Conservation (phyloP, 2,797 vertebrate species). For the Caiman crocodilus region DNA sequence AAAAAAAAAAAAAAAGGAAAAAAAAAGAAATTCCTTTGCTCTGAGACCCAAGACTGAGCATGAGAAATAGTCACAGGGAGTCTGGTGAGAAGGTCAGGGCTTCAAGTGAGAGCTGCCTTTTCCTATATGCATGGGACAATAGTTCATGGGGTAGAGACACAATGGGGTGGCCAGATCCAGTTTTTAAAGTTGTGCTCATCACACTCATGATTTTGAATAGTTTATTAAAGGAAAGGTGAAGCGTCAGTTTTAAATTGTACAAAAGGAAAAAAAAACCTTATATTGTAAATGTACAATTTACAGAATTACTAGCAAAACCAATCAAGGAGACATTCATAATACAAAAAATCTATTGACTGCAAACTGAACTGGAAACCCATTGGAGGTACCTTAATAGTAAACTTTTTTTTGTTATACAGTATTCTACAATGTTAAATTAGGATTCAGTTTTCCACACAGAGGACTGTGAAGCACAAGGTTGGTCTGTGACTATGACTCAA, state of each 20-base stretch:
- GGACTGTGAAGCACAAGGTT: constrained; percentile 81
- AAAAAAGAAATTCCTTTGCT: background rate
- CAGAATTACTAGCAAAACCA: constrained; percentile 93
- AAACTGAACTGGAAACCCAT: constrained; percentile 86
- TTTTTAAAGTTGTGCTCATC: constrained; percentile 75
- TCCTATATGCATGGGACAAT: background rate
- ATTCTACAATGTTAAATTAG: constrained; percentile 78
- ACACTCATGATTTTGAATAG: constrained; percentile 86
- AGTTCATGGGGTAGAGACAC: constrained; percentile 29
- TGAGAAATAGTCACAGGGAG: background rate
- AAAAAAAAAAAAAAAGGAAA: rapidly evolving
- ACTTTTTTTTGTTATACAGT: constrained; percentile 77
- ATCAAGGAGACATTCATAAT: constrained; percentile 88
- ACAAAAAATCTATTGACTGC: constrained; percentile 86
- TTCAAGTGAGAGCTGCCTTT: background rate
- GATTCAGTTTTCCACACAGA: constrained; percentile 79
- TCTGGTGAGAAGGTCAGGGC: background rate
- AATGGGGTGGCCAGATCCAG: constrained; percentile 51
- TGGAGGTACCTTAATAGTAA: constrained; percentile 81
- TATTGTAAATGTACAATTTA: constrained; percentile 96
- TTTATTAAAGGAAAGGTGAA: constrained; percentile 95
- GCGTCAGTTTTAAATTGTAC: constrained; percentile 92
- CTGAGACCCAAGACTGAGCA: background rate
- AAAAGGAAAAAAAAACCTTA: constrained; percentile 88
- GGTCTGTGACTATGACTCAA: constrained; percentile 73